phyloP scores from a whole-genome alignment of 1,140 invertebrate species.

The Diprion similis region DNA sequence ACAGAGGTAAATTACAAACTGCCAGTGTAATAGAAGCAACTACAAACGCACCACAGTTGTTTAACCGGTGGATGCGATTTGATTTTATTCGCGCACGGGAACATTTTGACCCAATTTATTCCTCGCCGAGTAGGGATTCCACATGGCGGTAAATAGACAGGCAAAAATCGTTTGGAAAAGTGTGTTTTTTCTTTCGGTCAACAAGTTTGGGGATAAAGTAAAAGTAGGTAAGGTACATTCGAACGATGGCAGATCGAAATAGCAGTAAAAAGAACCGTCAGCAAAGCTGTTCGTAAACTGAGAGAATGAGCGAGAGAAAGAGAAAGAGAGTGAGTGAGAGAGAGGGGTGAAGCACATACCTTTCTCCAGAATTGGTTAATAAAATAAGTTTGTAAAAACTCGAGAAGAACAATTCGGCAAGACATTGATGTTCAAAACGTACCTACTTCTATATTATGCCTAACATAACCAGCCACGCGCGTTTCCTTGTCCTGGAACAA shows the following conservation, averaged over 20 bases:
- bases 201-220: not conserved
- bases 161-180: not conserved
- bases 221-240: not conserved
- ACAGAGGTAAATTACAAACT: not conserved
- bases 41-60: not conserved
- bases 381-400: not conserved
- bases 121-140: too few species aligned
- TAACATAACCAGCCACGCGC: too few species aligned
- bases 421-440: not conserved
- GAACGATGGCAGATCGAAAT: not conserved
- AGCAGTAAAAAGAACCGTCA: constrained; percentile 1
- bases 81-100: too few species aligned
- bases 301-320: not conserved
- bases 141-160: not conserved
- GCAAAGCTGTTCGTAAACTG: not conserved
- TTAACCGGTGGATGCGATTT: too few species aligned
- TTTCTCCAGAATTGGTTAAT: not conserved
- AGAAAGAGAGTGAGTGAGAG: too few species aligned
- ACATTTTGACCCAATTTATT: too few species aligned
- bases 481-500: too few species aligned
- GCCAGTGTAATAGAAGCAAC: not conserved
- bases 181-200: not conserved
- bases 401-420: not conserved
- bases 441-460: not conserved
- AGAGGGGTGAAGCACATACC: not conserved